Conservation (phyloP, 2,113 vertebrate species). For the Casuarius casuarius region DNA sequence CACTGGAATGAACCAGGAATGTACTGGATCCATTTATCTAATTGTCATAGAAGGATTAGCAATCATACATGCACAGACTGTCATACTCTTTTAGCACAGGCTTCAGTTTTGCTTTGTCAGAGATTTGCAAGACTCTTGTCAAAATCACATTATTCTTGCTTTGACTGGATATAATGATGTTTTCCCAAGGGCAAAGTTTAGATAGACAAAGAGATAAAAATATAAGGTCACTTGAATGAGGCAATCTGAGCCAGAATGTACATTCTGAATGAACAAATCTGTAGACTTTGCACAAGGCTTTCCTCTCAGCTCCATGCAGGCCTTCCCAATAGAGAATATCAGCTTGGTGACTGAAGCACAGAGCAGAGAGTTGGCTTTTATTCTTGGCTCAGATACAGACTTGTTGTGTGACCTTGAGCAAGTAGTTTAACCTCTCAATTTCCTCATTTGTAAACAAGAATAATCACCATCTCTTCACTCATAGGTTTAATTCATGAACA, state of each 20-base stretch:
- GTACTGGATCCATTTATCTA: neutral
- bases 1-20: neutral
- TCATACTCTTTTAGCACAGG: neutral
- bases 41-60: neutral
- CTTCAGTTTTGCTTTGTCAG: constrained; percentile 35
- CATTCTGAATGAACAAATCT: constrained; percentile 19
- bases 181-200: constrained; percentile 56
- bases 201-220: constrained; percentile 50
- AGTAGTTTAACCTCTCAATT: constrained; percentile 33
- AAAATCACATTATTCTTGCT: constrained; percentile 18
- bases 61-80: neutral
- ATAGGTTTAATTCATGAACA: neutral
- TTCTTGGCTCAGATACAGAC: constrained; percentile 11
- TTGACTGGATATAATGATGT: constrained; percentile 19
- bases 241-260: constrained; percentile 30
- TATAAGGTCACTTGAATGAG: constrained; percentile 52
- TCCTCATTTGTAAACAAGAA: constrained; percentile 47
- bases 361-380: constrained; percentile 14
- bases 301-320: neutral
- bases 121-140: constrained; percentile 12
- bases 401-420: constrained; percentile 12
- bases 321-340: neutral
- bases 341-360: neutral
- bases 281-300: constrained; percentile 43
- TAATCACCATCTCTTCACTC: neutral